Conservation (phyloP, 2,888 invertebrate species). For the Lysandra bellargus region DNA sequence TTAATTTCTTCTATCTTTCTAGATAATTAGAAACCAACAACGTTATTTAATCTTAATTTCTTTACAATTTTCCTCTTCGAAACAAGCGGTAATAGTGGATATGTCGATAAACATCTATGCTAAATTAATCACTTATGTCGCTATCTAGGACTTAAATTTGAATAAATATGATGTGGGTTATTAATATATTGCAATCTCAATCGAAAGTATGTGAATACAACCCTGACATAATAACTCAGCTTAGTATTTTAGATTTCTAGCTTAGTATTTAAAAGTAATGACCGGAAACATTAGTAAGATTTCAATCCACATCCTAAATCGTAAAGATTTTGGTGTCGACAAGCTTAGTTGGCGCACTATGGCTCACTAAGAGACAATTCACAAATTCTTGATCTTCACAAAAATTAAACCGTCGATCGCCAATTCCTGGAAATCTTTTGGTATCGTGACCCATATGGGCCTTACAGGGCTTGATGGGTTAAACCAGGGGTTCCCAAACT, state of each 20-base stretch:
- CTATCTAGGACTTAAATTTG: background rate
- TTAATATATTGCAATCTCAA: background rate
- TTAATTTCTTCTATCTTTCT: too few relatives aligned
- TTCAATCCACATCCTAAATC: background rate
- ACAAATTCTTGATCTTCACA: too few relatives aligned
- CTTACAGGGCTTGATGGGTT: too few relatives aligned
- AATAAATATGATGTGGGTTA: constrained; percentile 16
- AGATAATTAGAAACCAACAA: background rate
- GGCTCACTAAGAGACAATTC: background rate
- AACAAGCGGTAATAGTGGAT: background rate
- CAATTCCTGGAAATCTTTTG: too few relatives aligned
- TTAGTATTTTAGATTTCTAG: background rate
- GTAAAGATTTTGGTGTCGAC: background rate
- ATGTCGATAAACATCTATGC: background rate
- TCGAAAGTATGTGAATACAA: constrained; percentile 6
- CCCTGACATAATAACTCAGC: constrained; percentile 23
- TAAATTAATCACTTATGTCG: background rate
- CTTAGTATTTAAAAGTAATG: background rate
- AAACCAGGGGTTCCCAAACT: too few relatives aligned
- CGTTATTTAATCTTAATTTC: background rate
- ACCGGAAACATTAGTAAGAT: constrained; percentile 1
- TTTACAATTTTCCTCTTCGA: background rate
- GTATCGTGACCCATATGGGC: too few relatives aligned
- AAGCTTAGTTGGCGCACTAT: background rate
- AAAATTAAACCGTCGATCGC: too few relatives aligned